Evolutionary conservation across 2,888 invertebrate species (phyloP).

Genomic region (Macaria notata): DNA sequence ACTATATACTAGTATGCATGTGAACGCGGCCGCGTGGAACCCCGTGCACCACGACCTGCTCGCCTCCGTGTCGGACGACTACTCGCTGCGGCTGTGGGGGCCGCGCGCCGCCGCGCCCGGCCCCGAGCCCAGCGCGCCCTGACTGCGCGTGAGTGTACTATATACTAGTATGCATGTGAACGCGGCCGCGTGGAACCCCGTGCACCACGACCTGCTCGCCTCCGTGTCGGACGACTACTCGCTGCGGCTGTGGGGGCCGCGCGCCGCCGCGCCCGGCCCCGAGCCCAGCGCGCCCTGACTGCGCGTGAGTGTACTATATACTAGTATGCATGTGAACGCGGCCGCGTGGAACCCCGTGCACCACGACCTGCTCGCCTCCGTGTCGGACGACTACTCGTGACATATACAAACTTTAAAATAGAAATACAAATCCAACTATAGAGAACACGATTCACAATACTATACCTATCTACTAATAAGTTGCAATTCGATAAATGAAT

Average conservation of each 20-base stretch:
- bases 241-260: constrained; percentile 36
- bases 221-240: constrained; percentile 91
- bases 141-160: constrained; percentile 9
- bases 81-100: constrained; percentile 37
- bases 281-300: constrained; percentile 37
- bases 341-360: too few relatives aligned
- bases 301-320: constrained; percentile 10
- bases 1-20: constrained; percentile 52
- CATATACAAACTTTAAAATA: too few relatives aligned
- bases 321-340: neutral
- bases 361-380: too few relatives aligned
- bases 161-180: constrained; percentile 83
- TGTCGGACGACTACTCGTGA: too few relatives aligned
- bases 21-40: constrained; percentile 99
- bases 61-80: constrained; percentile 94
- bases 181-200: constrained; percentile 99
- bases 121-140: constrained; percentile 42
- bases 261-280: constrained; percentile 86
- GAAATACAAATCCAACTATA: too few relatives aligned
- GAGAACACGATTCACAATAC: too few relatives aligned
- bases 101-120: constrained; percentile 86
- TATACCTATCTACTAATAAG: too few relatives aligned
- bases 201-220: constrained; percentile 94
- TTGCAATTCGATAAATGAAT: too few relatives aligned
- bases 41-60: constrained; percentile 95